phyloP scores from a whole-genome alignment of 1,140 invertebrate genomes.

The Eulimnadia texana region DNA sequence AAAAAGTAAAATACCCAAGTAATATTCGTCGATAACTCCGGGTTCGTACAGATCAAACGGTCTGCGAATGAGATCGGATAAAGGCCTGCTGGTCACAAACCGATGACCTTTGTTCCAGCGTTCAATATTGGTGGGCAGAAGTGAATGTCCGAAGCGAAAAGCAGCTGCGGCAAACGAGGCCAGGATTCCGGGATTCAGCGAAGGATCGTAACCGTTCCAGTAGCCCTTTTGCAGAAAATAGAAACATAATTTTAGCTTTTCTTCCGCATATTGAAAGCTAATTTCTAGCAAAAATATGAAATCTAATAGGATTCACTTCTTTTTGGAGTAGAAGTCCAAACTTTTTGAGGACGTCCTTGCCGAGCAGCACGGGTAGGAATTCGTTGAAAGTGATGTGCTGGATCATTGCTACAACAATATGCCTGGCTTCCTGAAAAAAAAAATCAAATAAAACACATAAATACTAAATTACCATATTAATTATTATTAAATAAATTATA shows the following conservation, averaged over 20 bases:
- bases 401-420: conserved; percentile 75
- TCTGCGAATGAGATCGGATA: conserved; percentile 74
- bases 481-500: not conserved
- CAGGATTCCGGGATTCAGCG: conserved; percentile 69
- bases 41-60: conserved; percentile 82
- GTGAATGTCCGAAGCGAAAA: conserved; percentile 77
- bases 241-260: not conserved
- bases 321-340: conserved; percentile 70
- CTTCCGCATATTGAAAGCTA: conserved; percentile 57
- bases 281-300: conserved; percentile 11
- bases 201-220: conserved; percentile 76
- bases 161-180: conserved; percentile 76
- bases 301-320: conserved; percentile 37
- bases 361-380: conserved; percentile 81
- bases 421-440: conserved; percentile 52
- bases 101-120: conserved; percentile 86
- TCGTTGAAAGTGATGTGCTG: conserved; percentile 92
- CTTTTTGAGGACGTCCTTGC: conserved; percentile 84
- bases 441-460: not conserved
- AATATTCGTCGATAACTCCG: conserved; percentile 77
- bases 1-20: conserved; percentile 60
- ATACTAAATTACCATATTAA: not conserved
- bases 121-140: conserved; percentile 73
- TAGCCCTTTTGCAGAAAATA: conserved; percentile 45
- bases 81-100: conserved; percentile 71